Percentiles rank a stretch among this genome's conserved stretches.
These are phyloP conservation scores for Chymomyza costata DNA, from an alignment of 1,140 invertebrate species.

Conservation along the genomic window DNA sequence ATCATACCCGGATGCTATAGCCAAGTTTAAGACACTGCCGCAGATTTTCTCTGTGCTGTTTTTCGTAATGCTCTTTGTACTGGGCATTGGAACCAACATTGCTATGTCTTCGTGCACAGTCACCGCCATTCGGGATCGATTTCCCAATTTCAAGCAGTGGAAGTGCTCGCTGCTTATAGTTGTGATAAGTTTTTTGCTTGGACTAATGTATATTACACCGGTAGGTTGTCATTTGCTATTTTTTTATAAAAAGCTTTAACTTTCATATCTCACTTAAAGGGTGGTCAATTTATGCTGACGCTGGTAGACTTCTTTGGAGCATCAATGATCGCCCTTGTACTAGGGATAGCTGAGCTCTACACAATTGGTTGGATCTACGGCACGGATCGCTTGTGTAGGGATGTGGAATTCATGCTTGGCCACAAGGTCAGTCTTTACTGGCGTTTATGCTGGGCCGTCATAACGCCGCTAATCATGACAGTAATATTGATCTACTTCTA, in stretches of 20 bases:
- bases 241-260: conserved; percentile 7
- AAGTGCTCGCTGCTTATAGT: conserved; percentile 78
- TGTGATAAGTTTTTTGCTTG: conserved; percentile 79
- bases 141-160: conserved; percentile 79
- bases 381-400: conserved; percentile 80
- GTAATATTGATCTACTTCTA: conserved; percentile 82
- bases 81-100: conserved; percentile 86
- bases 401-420: conserved; percentile 84
- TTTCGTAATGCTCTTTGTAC: conserved; percentile 90
- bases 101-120: conserved; percentile 82
- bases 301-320: conserved; percentile 87
- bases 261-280: conserved; percentile 77
- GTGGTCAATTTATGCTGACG: conserved; percentile 86
- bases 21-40: conserved; percentile 85
- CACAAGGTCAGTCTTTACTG: conserved; percentile 84
- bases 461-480: conserved; percentile 83
- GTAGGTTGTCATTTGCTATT: conserved; percentile 76
- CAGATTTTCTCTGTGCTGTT: conserved; percentile 92
- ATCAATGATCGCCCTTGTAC: conserved; percentile 82
- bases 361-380: conserved; percentile 84
- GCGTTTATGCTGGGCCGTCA: conserved; percentile 87
- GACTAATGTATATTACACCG: conserved; percentile 85
- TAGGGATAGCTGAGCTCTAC: conserved; percentile 81
- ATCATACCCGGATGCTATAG: conserved; percentile 92
- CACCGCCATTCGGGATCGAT: conserved; percentile 83